Conservation (phyloP, 2,113 vertebrate species). For the Corythaeola cristata region DNA sequence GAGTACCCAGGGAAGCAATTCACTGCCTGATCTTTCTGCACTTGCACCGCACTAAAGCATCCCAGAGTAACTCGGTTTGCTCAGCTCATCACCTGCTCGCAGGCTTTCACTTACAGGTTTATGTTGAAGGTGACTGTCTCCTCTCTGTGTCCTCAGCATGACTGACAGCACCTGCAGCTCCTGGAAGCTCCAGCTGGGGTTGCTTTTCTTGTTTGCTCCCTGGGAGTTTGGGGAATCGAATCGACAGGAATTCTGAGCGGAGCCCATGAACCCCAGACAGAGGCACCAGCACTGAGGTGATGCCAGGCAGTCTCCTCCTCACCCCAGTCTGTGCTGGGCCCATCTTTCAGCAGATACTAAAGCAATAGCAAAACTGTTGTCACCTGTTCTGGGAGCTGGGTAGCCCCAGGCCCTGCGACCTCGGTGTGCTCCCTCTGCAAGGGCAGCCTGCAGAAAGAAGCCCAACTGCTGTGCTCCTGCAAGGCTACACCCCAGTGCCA, state of each 20-base stretch:
- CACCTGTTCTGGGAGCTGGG: background rate
- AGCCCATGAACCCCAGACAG: background rate
- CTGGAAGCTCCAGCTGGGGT: background rate
- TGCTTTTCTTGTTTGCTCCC: background rate
- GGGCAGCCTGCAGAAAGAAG: background rate
- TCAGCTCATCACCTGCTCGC: background rate
- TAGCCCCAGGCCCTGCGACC: background rate
- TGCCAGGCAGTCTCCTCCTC: background rate
- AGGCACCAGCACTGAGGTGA: background rate
- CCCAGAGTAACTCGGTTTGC: background rate
- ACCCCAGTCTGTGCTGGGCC: accelerated
- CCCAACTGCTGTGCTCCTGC: background rate
- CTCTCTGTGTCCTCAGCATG: background rate
- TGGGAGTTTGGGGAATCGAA: background rate
- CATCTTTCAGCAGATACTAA: background rate
- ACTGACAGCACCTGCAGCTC: background rate
- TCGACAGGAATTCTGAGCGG: background rate
- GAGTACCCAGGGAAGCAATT: background rate
- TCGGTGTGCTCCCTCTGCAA: background rate
- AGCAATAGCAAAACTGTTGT: background rate
- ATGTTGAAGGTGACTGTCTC: background rate
- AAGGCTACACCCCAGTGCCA: too few species aligned
- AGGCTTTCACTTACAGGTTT: background rate
- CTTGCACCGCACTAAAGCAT: background rate
- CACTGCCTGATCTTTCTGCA: background rate